Evolutionary conservation across 2,797 vertebrate genomes (phyloP), one percentile per base, ranked within the genome.

Genomic region (Tenualosa ilisha): DNA sequence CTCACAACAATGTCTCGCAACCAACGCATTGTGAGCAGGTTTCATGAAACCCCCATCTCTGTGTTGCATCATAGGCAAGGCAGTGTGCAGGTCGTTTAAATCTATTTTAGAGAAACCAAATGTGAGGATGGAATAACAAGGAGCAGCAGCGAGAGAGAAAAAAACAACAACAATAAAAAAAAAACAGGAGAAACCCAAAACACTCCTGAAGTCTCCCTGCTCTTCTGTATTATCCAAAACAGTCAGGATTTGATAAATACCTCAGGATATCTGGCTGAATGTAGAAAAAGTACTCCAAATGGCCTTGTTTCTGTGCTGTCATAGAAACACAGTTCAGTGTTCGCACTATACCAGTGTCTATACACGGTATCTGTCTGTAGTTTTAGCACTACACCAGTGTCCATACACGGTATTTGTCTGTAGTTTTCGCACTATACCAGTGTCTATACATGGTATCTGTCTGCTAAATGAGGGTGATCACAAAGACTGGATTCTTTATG

Each of bases 1-100:
- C 88, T 92, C 90, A 93, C 90, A 93, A 92, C 91, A 93, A 91
- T 91, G 91, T 93, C 88, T 90, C 88, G 87, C 90, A 87, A 89
- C 89, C 90, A 87, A 93, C 86, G 83, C 91, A 92, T 87, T 91
- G 92, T 91, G 90, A 86, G 89, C 90, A 87, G 91, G 72, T 87
- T 92, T 91, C 90, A 93, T 90, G 91, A 93, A 94, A 93, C 91
- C 90, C 90, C 92, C 89, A 91, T 90, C 91, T 87, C 85, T 83
- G 82, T 85, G 87, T 94, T 94, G 93, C 92, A 88, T 95, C 92
- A 95, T 91, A 88, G 84, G 24, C 86, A 85, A 92, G 89, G 90
- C 91, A 87, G 89, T 86, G 89, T 91, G 90, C 90, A 92, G 92
- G 91, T 90, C 82, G 12, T 88, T 92, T 89, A 89, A 86, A 90